phyloP scores from a whole-genome alignment of 2,888 invertebrate genomes.

The Apotomis turbidana region DNA sequence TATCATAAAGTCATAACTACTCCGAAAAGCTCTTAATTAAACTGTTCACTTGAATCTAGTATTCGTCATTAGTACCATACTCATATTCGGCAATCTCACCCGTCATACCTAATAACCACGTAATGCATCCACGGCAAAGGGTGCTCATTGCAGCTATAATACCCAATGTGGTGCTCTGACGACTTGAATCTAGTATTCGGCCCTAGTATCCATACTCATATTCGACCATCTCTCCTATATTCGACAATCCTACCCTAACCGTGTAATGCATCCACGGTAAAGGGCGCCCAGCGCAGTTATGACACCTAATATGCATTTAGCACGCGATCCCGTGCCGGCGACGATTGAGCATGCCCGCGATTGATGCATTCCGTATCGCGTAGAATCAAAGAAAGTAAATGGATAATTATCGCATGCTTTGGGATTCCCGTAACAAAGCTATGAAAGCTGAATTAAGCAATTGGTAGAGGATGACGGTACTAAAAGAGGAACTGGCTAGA shows the following conservation, averaged over 20 bases:
- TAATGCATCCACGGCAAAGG: too few species aligned
- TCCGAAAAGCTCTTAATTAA: too few species aligned
- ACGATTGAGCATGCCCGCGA: constrained; percentile 44
- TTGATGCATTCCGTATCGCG: constrained; percentile 50
- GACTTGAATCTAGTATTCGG: constrained; percentile 5
- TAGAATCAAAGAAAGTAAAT: constrained; percentile 17
- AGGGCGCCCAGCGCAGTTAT: constrained; percentile 69
- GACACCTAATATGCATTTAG: constrained; percentile 78
- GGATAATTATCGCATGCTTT: background rate
- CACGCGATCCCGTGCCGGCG: constrained; percentile 70
- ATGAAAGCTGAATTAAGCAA: background rate
- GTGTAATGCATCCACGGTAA: constrained; percentile 52
- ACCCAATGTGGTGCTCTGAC: too few species aligned
- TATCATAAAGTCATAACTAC: too few species aligned
- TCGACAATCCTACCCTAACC: constrained; percentile 43
- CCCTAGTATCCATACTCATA: constrained; percentile 11
- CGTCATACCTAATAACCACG: too few species aligned
- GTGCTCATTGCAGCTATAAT: too few species aligned
- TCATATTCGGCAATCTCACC: background rate
- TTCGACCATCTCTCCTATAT: background rate
- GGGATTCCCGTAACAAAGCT: constrained; percentile 2
- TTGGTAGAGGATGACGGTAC: background rate
- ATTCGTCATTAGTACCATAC: too few species aligned
- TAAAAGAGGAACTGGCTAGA: too few species aligned
- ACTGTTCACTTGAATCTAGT: too few species aligned